Evolutionary conservation across 2,113 vertebrate species (phyloP), one percentile per base, ranked within the genome.

Genomic region (Podilymbus podiceps): DNA sequence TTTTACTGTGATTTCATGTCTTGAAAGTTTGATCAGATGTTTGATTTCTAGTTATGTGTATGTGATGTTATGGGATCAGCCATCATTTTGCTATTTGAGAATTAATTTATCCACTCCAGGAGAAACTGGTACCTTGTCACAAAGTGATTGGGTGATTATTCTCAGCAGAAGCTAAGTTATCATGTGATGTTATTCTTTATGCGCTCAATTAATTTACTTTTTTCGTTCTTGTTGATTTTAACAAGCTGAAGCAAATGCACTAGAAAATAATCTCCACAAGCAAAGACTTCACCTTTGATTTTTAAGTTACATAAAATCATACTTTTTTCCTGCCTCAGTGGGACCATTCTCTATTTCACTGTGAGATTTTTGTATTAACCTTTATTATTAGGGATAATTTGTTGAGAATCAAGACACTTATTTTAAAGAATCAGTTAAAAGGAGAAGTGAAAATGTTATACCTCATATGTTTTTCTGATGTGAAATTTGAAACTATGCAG

Each of bases 1-100:
- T 97, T 96, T 89, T 83, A 27, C 42, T 81, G 75, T 74, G 85
- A 18, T 93, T 96, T 93, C 53, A 56, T 93, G 53, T 67, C 82
- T 71, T 85, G 50, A 62, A 91, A 67, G 58, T 83, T 79, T 55
- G 74, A 94, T 90, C 63, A 78, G 91, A 55, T 85, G 58, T 75
- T 97, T 89, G 73, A 59, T 95, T 93, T 90, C 87, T 87, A 22
- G 52, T 78, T 95, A 59, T 5, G 9, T 69, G 15, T 50, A 13
- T 58, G 42, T 20, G 22, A 63, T 88, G 63, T 38, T 92, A 79
- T 23, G 66, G 73, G 40, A 89, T 89, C 74, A 89, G 46, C 7
- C 62, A 59, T 92, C 17, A 38, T 79, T 85, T 81, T 89, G 20
- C 87, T 93, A 75, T 42, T 68, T 94, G 58, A 72, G 52, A 85